These are phyloP conservation scores for Monodelphis domestica DNA, from an alignment of 2,797 vertebrate genomes.

Conservation along the genomic window DNA sequence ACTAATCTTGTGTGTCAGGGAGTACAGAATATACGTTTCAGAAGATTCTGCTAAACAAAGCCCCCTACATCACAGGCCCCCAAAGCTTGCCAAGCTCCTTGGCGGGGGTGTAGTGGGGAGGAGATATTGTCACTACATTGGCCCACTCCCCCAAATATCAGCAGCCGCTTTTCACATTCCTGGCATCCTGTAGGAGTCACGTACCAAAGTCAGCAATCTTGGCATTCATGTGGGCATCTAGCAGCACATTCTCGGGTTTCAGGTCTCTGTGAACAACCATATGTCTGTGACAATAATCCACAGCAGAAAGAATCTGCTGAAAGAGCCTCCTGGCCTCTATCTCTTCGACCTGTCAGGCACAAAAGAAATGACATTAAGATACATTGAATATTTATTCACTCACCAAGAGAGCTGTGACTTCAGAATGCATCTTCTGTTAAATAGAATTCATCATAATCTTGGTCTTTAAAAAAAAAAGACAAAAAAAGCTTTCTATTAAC, in stretches of 20 bases:
- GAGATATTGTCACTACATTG: background rate
- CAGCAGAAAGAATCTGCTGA: constrained; percentile 98
- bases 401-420: background rate
- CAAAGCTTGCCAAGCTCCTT: background rate
- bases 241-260: constrained; percentile 98
- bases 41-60: background rate
- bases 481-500: constrained; percentile 18
- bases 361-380: constrained; percentile 50
- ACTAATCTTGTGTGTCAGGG: background rate
- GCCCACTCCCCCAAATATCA: background rate
- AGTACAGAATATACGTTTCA: background rate
- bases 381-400: constrained; percentile 1
- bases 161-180: constrained; percentile 58
- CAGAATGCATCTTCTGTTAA: background rate
- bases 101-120: background rate
- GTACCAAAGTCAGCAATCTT: constrained; percentile 99
- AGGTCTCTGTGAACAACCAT: constrained; percentile 99
- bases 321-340: constrained; percentile 95
- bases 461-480: constrained; percentile 6
- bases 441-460: background rate
- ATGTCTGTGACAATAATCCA: constrained; percentile 99
- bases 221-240: constrained; percentile 97
- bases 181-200: constrained; percentile 76
- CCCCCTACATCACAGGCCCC: background rate
- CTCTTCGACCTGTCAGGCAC: constrained; percentile 92